Evolutionary conservation across 2,797 vertebrate species (phyloP).

Genomic region (Hemibagrus guttatus): DNA sequence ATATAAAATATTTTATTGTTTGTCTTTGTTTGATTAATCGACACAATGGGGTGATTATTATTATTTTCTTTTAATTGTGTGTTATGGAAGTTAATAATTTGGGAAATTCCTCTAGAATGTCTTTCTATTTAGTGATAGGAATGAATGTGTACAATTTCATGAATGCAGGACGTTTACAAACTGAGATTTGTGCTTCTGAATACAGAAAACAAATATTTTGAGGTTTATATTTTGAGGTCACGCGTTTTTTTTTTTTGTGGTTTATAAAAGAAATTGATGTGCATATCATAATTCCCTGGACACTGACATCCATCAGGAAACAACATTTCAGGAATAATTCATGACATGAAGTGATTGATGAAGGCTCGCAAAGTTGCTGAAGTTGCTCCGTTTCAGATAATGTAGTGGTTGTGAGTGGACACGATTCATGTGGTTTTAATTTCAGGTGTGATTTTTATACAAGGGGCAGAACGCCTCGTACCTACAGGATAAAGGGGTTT

Average conservation of each 20-base stretch:
- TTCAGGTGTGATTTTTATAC: background rate
- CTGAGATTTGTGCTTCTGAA: background rate
- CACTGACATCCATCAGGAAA: background rate
- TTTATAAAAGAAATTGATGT: background rate
- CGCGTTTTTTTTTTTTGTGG: background rate
- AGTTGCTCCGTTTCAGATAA: background rate
- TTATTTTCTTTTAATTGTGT: no score
- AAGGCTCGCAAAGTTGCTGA: background rate
- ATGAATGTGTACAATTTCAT: background rate
- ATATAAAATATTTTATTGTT: no score
- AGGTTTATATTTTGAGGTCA: background rate
- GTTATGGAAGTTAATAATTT: background rate
- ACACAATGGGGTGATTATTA: no score
- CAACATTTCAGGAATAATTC: background rate
- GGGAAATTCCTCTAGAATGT: background rate
- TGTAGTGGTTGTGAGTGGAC: background rate
- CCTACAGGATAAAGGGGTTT: no score
- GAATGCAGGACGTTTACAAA: background rate
- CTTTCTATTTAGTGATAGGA: background rate
- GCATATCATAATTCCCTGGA: background rate
- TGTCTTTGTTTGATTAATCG: no score
- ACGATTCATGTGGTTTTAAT: background rate
- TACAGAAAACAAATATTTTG: background rate
- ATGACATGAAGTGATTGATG: background rate
- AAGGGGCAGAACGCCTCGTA: no score